phyloP scores from a whole-genome alignment of 2,797 vertebrate species.

The Sebastes hubbsi region DNA sequence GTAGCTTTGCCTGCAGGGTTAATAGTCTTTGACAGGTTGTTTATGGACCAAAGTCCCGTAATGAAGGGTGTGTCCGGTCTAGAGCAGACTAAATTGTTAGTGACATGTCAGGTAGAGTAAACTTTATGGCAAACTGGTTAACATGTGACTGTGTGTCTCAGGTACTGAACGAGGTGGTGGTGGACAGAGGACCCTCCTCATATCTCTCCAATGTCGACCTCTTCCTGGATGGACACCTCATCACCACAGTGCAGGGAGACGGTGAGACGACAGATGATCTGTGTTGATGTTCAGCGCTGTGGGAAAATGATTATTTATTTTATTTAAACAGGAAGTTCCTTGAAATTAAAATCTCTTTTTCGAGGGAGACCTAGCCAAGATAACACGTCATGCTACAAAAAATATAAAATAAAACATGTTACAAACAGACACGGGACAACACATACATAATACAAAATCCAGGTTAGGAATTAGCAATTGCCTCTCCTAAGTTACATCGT shows the following conservation, averaged over 20 bases:
- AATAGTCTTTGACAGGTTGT: neutral
- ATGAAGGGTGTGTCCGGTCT: neutral
- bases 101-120: neutral
- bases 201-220: constrained; percentile 87
- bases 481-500: too few relatives aligned
- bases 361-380: too few relatives aligned
- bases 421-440: too few relatives aligned
- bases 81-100: neutral
- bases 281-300: neutral
- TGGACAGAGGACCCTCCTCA: constrained; percentile 86
- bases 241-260: constrained; percentile 87
- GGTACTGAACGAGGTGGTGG: constrained; percentile 87
- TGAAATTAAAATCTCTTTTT: too few relatives aligned
- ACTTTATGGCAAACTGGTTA: neutral
- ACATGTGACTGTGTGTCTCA: constrained; percentile 32
- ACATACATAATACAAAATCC: too few relatives aligned
- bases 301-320: too few relatives aligned
- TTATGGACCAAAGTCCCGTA: neutral
- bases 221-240: constrained; percentile 85
- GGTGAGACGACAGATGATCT: constrained; percentile 67
- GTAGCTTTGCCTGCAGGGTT: neutral
- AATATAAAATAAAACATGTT: too few relatives aligned
- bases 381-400: too few relatives aligned
- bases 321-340: too few relatives aligned
- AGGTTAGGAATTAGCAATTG: too few relatives aligned